Percentiles rank a stretch among this genome's conserved stretches.
Evolutionary conservation across 2,797 vertebrate species (phyloP).

Genomic region (Paedocypris micromegethes): DNA sequence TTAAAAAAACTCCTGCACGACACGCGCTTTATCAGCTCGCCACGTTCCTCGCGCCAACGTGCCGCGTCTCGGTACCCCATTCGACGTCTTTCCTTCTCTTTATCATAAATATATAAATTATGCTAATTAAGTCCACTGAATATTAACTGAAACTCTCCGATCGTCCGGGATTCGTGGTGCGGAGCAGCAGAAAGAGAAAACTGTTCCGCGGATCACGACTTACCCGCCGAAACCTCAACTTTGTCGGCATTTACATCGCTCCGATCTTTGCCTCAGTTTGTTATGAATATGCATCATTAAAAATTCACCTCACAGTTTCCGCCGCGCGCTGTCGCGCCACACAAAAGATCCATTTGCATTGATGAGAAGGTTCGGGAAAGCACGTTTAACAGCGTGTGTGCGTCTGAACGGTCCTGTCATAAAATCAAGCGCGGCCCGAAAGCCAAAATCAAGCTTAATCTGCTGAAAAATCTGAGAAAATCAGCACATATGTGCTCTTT

Average conservation of each 20-base stretch:
- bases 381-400: conserved; percentile 64
- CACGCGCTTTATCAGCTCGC: conserved; percentile 37
- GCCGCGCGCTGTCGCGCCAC: conserved; percentile 72
- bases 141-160: conserved; percentile 85
- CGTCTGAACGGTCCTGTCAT: conserved; percentile 54
- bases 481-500: conserved; percentile 83
- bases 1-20: conserved; percentile 55
- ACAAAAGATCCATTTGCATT: conserved; percentile 80
- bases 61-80: conserved; percentile 57
- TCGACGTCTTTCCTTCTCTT: conserved; percentile 78
- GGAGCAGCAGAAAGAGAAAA: conserved; percentile 39
- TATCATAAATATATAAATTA: conserved; percentile 99
- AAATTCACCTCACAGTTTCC: conserved; percentile 82
- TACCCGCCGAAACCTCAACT: conserved; percentile 66
- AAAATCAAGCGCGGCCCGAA: conserved; percentile 50
- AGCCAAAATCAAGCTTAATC: conserved; percentile 51
- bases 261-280: conserved; percentile 70
- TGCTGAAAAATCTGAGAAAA: conserved; percentile 67
- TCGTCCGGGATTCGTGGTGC: conserved; percentile 59
- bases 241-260: conserved; percentile 59
- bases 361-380: conserved; percentile 72
- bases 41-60: conserved; percentile 49
- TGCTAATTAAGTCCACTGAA: conserved; percentile 98
- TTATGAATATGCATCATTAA: conserved; percentile 77
- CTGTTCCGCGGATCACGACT: conserved; percentile 58